phyloP scores from a whole-genome alignment of 2,888 invertebrate genomes.

The Zaprionus obscuricornis region DNA sequence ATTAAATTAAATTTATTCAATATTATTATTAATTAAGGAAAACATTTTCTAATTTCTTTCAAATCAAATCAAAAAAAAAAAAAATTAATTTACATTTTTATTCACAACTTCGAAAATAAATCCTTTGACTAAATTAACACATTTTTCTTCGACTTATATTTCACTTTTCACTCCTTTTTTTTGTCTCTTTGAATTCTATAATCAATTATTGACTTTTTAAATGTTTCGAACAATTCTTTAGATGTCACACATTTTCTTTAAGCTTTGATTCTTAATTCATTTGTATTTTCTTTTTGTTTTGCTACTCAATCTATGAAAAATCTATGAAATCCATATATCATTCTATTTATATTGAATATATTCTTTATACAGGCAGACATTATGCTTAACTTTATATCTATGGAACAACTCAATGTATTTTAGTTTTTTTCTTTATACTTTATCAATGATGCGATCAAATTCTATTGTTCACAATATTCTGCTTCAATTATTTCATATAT shows the following conservation, averaged over 20 bases:
- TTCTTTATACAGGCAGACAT: constrained; percentile 20
- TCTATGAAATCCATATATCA: constrained; percentile 35
- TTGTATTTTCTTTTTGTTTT: neutral
- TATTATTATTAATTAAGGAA: constrained; percentile 2
- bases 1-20: neutral
- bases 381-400: neutral
- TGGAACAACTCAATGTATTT: constrained; percentile 31
- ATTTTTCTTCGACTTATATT: constrained; percentile 33
- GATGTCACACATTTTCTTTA: neutral
- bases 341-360: constrained; percentile 11
- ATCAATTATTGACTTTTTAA: too few relatives aligned
- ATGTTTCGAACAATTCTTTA: too few relatives aligned
- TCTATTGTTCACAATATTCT: constrained; percentile 32
- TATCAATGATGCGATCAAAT: constrained; percentile 30
- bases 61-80: neutral
- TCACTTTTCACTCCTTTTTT: too few relatives aligned
- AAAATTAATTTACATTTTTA: neutral
- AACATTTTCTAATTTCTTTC: neutral
- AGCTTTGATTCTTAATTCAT: neutral
- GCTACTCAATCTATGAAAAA: neutral
- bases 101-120: neutral
- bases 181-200: too few relatives aligned
- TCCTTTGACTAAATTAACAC: constrained; percentile 20
- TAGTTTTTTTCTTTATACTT: constrained; percentile 12
- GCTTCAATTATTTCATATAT: constrained; percentile 40